Evolutionary conservation across 2,797 vertebrate genomes (phyloP), one percentile per base, ranked within the genome.

Genomic region (Petrocephalus sullivani): DNA sequence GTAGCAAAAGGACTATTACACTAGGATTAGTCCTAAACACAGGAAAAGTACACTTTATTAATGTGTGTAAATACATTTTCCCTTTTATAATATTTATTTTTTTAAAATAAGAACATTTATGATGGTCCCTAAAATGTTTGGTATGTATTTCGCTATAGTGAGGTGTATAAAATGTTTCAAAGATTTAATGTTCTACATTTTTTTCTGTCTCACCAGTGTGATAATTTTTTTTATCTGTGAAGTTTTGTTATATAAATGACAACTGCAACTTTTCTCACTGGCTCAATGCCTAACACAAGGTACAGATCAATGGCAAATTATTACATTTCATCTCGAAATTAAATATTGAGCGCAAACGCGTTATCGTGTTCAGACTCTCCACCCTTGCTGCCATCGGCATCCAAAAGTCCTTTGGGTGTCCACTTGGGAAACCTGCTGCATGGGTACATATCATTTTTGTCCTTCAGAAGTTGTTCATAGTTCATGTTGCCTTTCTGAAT

Each of bases 101-200:
- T n/a, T 19, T 19, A 46, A 19, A 78, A 78, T 46, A 78, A 85
- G 23, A 58, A 57, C 28, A 85, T 5, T 54, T 5, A 57, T 58
- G 28, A 60, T 85, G 71, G 33, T 46, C 71, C 71, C 16, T 78
- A 58, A 57, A 85, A 85, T 85, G 84, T 85, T 85, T 85, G 23
- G 4, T 37, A 57, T 58, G 37, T 58, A 57, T 58, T n/a, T 16
- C 2, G 2, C 16, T 85, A 78, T 46, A 78, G 37, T 78, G 33
- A 78, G 37, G 14, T 78, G 71, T 78, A 46, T 46, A 46, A 78
- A 78, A 78, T 10, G 4, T 78, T 78, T 78, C 16, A 78, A 78
- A 78, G 16, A 78, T 41, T 41, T 46, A 46, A n/a, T 78, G 5
- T 12, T 56, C 14, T 56, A 56, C 54, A 56, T 56, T 12, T 56